These are phyloP conservation scores for Drosophila mimica DNA, from an alignment of 2,888 invertebrate genomes.

Conservation along the genomic window DNA sequence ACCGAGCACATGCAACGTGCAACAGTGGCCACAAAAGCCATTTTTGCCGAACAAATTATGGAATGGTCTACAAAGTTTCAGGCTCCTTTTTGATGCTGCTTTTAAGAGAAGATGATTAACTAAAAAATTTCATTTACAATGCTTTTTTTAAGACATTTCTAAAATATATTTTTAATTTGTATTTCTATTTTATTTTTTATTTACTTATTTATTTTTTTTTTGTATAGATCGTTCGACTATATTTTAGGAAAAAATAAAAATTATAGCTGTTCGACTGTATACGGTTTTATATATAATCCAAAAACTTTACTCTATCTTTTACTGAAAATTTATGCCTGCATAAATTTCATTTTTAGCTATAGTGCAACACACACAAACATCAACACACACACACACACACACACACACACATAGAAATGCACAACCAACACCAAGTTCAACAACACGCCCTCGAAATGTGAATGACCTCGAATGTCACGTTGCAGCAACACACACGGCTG, in stretches of 20 bases:
- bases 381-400: constrained; percentile 12
- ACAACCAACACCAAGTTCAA: constrained; percentile 79
- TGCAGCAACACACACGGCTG: constrained; percentile 38
- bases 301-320: neutral
- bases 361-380: constrained; percentile 27
- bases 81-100: neutral
- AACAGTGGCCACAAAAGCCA: neutral
- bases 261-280: neutral
- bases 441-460: constrained; percentile 84
- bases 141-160: neutral
- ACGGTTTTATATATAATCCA: neutral
- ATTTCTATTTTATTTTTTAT: no score
- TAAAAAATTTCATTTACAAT: neutral
- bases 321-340: neutral
- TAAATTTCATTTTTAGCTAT: neutral
- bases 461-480: constrained; percentile 84
- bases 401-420: constrained; percentile 15
- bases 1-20: constrained; percentile 1
- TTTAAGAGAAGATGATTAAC: neutral
- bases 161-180: neutral
- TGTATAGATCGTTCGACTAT: no score
- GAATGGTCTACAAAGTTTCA: neutral
- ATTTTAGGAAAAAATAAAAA: neutral
- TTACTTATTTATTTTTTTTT: no score
- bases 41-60: neutral